Evolutionary conservation across 2,888 invertebrate genomes (phyloP).

Genomic region (Apoderus coryli): DNA sequence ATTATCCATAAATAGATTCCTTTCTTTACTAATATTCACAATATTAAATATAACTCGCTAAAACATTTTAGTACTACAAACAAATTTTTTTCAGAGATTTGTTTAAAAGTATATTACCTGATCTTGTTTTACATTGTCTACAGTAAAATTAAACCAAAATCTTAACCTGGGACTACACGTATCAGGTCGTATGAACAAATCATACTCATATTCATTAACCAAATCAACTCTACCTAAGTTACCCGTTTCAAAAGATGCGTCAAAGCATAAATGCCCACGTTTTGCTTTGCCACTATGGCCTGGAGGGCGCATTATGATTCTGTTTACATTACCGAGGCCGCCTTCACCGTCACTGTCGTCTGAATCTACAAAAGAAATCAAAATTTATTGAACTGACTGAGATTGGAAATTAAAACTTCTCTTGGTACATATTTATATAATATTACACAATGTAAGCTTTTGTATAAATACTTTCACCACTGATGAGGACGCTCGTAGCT

Average conservation of each 20-base stretch:
- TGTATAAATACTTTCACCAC: too few species aligned
- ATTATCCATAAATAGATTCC: conserved; percentile 75
- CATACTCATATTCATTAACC: conserved; percentile 89
- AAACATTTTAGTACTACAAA: too few species aligned
- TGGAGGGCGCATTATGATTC: conserved; percentile 73
- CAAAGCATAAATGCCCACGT: conserved; percentile 90
- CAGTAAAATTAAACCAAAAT: conserved; percentile 97
- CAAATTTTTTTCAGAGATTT: conserved; percentile 4
- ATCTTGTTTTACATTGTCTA: conserved; percentile 86
- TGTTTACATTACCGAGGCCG: conserved; percentile 83
- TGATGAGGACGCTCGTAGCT: too few species aligned
- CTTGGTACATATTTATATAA: too few species aligned
- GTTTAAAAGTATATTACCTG: conserved; percentile 48
- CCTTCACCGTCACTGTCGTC: conserved; percentile 90
- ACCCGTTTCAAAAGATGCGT: conserved; percentile 93
- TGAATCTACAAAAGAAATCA: conserved; percentile 56
- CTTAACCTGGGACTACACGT: conserved; percentile 86
- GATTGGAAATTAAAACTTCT: too few species aligned
- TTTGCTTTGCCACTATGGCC: conserved; percentile 93
- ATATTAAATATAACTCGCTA: conserved; percentile 93
- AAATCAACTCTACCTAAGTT: conserved; percentile 93
- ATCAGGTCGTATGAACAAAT: conserved; percentile 89
- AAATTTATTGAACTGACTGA: too few species aligned
- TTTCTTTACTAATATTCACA: conserved; percentile 88
- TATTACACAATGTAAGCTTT: too few species aligned